Evolutionary conservation across 2,797 vertebrate genomes (phyloP), one percentile per base, ranked within the genome.

Genomic region (Enteromius treurensis): DNA sequence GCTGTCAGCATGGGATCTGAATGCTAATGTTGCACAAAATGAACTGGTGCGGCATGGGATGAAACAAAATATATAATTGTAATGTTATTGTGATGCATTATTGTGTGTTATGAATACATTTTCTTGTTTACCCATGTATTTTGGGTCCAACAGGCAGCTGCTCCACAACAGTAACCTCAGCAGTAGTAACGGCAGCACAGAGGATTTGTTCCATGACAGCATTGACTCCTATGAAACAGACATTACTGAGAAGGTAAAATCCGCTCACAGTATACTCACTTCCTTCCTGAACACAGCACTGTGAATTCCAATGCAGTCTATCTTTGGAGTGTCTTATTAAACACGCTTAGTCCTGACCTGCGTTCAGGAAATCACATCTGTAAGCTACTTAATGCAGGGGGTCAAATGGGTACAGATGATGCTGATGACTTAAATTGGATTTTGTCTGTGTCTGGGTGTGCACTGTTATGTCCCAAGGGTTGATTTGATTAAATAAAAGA

Each of bases 101-200:
- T 14, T 3, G 29, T 67, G 34, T 76, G 23, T n/a, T 37, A 17
- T 67, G 11, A 49, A 53, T 26, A 68, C 53, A n/a, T 32, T 53
- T 14, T 67, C 80, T 68, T 86, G 45, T 86, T 65, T 84, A 60
- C 80, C 21, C 79, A 34, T 81, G 71, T 77, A 80, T 88, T 58
- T 64, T 89, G 64, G 77, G 87, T 86, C 37, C 34, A 73, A 45
- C 94, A 99, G 98, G 87, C 97, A 99, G 85, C 96, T 99, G 83
- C 95, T 99, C 88, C 96, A 99, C 90, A 96, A 95, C 92, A 99
- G 98, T 93, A 98, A 98, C 93, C 92, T 98, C 90, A 99, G 97
- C 94, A 99, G 98, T 93, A 98, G 96, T 55, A 97, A 97, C 0
- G 97, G 97, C 92, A 99, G 98, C 91, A 98, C 97, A 0, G 98